These are phyloP conservation scores for Stylophora pistillata DNA, from an alignment of 64 coral and sea anemone genomes.

Conservation along the genomic window DNA sequence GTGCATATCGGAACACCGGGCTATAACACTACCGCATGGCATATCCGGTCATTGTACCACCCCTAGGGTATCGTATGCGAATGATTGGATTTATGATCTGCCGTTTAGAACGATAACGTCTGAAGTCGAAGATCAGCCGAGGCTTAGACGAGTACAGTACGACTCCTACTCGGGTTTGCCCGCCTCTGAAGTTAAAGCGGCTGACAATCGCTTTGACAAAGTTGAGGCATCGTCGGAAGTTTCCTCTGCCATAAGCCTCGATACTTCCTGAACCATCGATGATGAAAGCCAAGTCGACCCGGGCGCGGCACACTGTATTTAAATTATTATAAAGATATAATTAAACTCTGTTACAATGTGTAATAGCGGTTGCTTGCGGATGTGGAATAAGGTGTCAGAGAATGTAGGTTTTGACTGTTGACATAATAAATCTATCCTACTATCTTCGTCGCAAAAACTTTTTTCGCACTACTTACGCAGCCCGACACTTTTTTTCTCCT, in stretches of 20 bases:
- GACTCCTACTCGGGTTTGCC: conserved; percentile 49
- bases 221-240: conserved; percentile 62
- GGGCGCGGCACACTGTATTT: conserved; percentile 52
- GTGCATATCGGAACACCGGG: conserved; percentile 28
- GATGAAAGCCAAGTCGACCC: conserved; percentile 44
- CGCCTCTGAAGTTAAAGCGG: conserved; percentile 26
- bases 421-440: too few species aligned
- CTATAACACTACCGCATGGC: conserved; percentile 47
- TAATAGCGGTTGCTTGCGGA: too few species aligned
- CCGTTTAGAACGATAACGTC: conserved; percentile 23
- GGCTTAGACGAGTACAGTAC: conserved; percentile 44
- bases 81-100: conserved; percentile 17
- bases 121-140: conserved; percentile 57
- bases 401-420: too few species aligned
- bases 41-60: conserved; percentile 46
- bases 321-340: background rate
- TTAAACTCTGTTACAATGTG: background rate
- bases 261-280: conserved; percentile 69
- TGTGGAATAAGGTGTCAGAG: too few species aligned
- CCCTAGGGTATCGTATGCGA: conserved; percentile 60
- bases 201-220: conserved; percentile 51
- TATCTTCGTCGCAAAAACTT: too few species aligned
- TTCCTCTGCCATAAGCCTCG: conserved; percentile 47
- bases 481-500: too few species aligned
- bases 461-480: conserved; percentile 24